Evolutionary conservation across 2,888 invertebrate species (phyloP), one percentile per base, ranked within the genome.

Genomic region (Calephelis perditalis): DNA sequence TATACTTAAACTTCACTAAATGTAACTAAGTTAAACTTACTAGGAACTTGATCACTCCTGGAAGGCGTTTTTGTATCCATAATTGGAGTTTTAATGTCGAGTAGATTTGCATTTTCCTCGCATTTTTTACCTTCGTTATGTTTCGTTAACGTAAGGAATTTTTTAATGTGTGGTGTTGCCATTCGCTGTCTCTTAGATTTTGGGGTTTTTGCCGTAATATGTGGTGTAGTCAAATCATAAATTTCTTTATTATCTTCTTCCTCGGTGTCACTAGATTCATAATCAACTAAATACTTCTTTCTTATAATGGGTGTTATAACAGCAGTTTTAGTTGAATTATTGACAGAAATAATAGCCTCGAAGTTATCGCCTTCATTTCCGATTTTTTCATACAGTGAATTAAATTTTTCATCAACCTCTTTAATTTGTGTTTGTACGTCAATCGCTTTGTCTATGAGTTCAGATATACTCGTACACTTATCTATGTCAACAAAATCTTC

Each of bases 81-180:
- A 40, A 40, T 40, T 7, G 44, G 65, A 69, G 10, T 73, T 64
- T 0, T 75, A 73, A 26, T 26, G 1, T 26, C 26, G 26, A 26
- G 26, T 26, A 26, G 26, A 26, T 73, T 71, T 40, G 68, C 65
- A 0, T 71, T 73, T 64, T 78, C 77, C 36, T 84, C 83, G 59
- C 73, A 73, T 46, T 82, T 81, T 63, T 86, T 84, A 0, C 82
- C 65, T 0, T 68, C 76, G 46, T 80, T 81, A 56, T 87, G 86
- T 52, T 78, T 73, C 71, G 81, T 75, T 49, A 87, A 63, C 45
- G 61, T 68, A 3, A 82, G 62, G 3, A 84, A 67, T 62, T 88
- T 90, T 62, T 84, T 89, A 0, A 79, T 76, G 62, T 89, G 88
- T 8, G 89, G 89, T 36, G 89, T 90, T 3, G 77, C 80, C 59